Base-by-base conservation (phyloP, 2,888 invertebrate genomes). In the Lepidochitona cinerea region DNA sequence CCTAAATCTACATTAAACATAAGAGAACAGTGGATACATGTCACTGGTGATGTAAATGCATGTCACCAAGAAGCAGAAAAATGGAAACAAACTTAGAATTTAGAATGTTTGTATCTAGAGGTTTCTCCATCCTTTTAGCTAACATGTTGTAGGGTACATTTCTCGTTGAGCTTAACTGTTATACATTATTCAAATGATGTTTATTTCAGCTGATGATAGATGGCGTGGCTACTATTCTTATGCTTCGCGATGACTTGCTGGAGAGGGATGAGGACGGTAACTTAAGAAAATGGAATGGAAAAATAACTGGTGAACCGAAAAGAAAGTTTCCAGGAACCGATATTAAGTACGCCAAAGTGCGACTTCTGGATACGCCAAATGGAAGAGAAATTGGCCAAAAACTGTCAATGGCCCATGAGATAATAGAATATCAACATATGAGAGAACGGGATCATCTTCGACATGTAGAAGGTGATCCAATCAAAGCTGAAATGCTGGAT, bases 191-290 rank as follows among this genome's bases (percentile, higher is more conserved):
- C n/a, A n/a, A n/a, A n/a, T n/a, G n/a, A n/a, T 59, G n/a, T 23
- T 59, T 14, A 9, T 79, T 81, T 35, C 76, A 87, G 87, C 65
- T 86, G 37, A 86, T 87, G 83, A 85, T 87, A 14, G 84, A 86
- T 74, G 76, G 81, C 52, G 77, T 86, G 35, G 86, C 87, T 5
- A 76, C 82, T 1, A 70, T 80, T 3, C 80, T 87, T 32, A 83
- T 83, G 65, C 75, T 87, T 0, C 80, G 83, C 5, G 75, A 76
- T 70, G 79, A 83, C 54, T 76, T 86, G 32, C 68, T 85, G 35
- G 87, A 87, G 54, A 81, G 79, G 18, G 83, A 83, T 26, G 69
- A 71, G 35, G 74, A 76, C n/a, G 53, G 72, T 1, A 72, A 73
- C 37, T 59, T 72, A 33, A 73, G 76, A 36, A 72, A 69, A 1